A percentile compares a stretch with the other conserved stretches of the same genome.
Evolutionary conservation across 2,888 invertebrate genomes (phyloP).

Genomic region (Venusia cambrica): DNA sequence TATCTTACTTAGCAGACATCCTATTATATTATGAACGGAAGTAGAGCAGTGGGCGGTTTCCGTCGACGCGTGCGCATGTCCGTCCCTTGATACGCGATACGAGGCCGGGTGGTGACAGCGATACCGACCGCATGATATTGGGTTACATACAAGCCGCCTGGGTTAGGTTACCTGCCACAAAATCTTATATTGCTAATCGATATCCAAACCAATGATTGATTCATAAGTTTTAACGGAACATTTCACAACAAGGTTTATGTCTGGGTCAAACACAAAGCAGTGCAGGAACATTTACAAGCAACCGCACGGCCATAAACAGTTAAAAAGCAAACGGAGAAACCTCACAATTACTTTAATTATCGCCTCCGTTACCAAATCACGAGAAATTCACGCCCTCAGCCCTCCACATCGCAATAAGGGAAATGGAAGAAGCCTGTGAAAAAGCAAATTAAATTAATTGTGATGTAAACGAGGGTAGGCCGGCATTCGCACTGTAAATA

Average conservation of each 20-base stretch:
- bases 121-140: constrained; percentile 46
- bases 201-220: constrained; percentile 9
- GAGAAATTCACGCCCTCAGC: constrained; percentile 73
- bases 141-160: constrained; percentile 42
- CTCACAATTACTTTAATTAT: constrained; percentile 75
- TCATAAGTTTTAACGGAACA: not conserved
- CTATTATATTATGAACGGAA: constrained; percentile 50
- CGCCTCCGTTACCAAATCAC: constrained; percentile 73
- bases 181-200: constrained; percentile 14
- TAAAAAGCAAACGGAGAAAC: constrained; percentile 72
- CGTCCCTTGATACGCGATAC: constrained; percentile 47
- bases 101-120: constrained; percentile 28
- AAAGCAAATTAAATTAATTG: constrained; percentile 80
- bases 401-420: constrained; percentile 69
- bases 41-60: constrained; percentile 58
- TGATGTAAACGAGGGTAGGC: constrained; percentile 76
- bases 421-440: constrained; percentile 77
- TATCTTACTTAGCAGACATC: constrained; percentile 42
- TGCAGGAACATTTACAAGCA: constrained; percentile 50
- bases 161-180: constrained; percentile 41
- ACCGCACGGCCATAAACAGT: constrained; percentile 61
- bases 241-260: not conserved
- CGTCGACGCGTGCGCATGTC: constrained; percentile 66
- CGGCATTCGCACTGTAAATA: constrained; percentile 62
- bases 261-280: constrained; percentile 26